Conservation (phyloP, 2,113 vertebrate genomes). For the Prunella fulvescens region DNA sequence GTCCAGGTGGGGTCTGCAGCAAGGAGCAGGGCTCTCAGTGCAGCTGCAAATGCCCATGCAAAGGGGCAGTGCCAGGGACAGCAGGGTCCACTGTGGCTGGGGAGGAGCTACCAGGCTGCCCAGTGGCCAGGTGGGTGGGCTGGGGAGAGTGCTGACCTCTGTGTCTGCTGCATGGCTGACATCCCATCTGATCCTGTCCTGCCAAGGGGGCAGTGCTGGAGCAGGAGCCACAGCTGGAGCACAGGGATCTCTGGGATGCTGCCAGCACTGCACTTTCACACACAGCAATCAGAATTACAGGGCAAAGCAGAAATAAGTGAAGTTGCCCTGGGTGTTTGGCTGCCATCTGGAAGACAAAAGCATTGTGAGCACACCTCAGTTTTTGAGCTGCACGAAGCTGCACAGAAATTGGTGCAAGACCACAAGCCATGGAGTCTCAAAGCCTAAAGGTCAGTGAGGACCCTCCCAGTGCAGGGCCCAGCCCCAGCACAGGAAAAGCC, state of each 20-base stretch:
- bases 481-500: background rate
- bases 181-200: background rate
- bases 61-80: background rate
- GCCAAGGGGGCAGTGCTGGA: accelerated
- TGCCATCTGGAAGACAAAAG: background rate
- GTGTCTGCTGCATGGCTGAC: background rate
- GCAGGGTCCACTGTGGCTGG: background rate
- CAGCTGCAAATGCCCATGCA: background rate
- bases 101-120: background rate
- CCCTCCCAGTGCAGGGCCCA: background rate
- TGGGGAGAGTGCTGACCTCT: background rate
- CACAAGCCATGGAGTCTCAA: background rate
- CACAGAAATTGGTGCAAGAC: background rate
- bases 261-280: background rate
- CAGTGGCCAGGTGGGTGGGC: background rate
- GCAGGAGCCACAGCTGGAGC: background rate
- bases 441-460: background rate
- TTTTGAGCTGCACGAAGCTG: background rate
- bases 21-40: background rate
- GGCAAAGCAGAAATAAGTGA: background rate
- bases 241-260: accelerated
- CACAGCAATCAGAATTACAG: accelerated
- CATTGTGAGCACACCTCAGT: background rate
- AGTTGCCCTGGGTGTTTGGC: background rate
- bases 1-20: background rate